Evolutionary conservation across 2,113 vertebrate species (phyloP), one percentile per base, ranked within the genome.

Genomic region (Felis chaus): DNA sequence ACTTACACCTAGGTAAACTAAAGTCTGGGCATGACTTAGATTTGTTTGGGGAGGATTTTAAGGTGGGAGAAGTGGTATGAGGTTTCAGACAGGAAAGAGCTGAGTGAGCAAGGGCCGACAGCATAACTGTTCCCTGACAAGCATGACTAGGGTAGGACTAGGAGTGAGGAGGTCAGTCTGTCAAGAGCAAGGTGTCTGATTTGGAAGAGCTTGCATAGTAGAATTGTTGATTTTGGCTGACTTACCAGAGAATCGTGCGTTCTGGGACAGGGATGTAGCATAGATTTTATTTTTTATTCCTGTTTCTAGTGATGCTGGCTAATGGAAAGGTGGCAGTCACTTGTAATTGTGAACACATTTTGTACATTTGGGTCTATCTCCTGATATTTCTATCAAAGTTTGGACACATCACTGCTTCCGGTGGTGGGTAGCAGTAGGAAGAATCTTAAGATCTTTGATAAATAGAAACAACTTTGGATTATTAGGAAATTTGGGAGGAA

Each of bases 281-380:
- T 36, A 69, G 23, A 61, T 13, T 83, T 85, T 68, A 33, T 89
- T 96, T 91, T 33, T 92, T 90, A 79, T 88, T 95, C 2, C n/a
- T 81, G 8, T 83, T 33, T 91, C 41, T 94, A 57, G 31, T 91
- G 79, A 19, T 14, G 4, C 13, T 18, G 89, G 29, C 27, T 96
- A 90, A 89, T 31, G 61, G 78, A 73, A 85, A 91, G 53, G 5
- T 53, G 25, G n/a, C 55, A 80, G 41, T 50, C 21, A 65, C 91
- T 74, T 79, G 45, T 94, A 92, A 88, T 39, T 81, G 57, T 84
- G 31, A 80, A 66, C 63, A 68, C 6, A 55, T 95, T 88, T 95
- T 92, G 23, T 85, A 53, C 31, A 13, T 41, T 89, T 45, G 7
- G 21, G 7, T 13, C 16, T 69, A 31, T 21, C 29, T n/a, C 15